These are phyloP conservation scores for Coregonus clupeaformis DNA, from an alignment of 2,113 vertebrate species.

Conservation along the genomic window DNA sequence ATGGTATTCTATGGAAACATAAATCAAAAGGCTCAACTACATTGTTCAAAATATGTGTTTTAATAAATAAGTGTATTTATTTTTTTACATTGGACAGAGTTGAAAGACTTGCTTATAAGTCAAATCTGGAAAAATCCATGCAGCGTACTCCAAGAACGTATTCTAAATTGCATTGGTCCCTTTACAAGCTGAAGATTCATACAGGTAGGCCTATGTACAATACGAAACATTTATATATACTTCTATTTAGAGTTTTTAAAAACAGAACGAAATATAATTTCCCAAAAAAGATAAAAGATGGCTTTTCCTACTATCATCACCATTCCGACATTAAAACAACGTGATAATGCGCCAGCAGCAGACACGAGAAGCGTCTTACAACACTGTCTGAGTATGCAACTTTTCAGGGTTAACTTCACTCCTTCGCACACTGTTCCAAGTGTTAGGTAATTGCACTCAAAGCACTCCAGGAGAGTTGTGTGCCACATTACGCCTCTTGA, in stretches of 20 bases:
- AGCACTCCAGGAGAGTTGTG: slow-evolving; percentile 38
- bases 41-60: slow-evolving; percentile 81
- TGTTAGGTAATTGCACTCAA: slow-evolving; percentile 35
- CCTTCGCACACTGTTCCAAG: slow-evolving; percentile 26
- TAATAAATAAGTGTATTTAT: slow-evolving; percentile 99
- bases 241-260: slow-evolving; percentile 60
- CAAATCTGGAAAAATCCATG: slow-evolving; percentile 56
- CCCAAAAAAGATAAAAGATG: slow-evolving; percentile 29
- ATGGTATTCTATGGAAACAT: background rate
- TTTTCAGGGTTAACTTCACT: slow-evolving; percentile 9
- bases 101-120: slow-evolving; percentile 8
- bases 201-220: slow-evolving; percentile 67
- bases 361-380: background rate
- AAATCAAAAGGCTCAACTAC: slow-evolving; percentile 58
- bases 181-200: slow-evolving; percentile 50
- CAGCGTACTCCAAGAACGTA: slow-evolving; percentile 54
- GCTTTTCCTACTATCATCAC: background rate
- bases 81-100: slow-evolving; percentile 82
- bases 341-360: too few relatives aligned
- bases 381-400: background rate
- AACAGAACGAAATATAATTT: slow-evolving; percentile 43
- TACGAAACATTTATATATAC: slow-evolving; percentile 48
- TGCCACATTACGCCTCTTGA: slow-evolving; percentile 56
- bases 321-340: background rate
- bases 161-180: slow-evolving; percentile 74